Conservation (phyloP, 2,113 vertebrate species). For the Megaceryle maxima region DNA sequence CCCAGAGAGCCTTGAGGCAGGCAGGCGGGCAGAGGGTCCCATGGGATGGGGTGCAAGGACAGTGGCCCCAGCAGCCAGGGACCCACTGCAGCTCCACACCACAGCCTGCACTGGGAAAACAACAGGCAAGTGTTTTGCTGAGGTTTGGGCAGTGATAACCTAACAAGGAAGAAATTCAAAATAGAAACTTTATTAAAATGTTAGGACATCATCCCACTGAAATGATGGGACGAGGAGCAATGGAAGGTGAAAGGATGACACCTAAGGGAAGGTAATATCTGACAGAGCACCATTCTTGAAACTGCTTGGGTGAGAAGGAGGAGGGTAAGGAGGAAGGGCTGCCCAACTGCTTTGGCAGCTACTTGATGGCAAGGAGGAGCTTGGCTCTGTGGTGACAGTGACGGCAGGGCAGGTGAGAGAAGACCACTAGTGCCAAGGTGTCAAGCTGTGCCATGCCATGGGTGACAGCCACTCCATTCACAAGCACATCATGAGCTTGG, state of each 20-base stretch:
- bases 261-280: neutral
- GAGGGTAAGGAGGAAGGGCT: neutral
- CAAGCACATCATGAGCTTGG: neutral
- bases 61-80: neutral
- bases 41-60: neutral
- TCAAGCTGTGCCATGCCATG: neutral
- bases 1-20: neutral
- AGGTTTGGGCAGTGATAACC: neutral
- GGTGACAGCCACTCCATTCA: neutral
- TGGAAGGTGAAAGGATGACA: neutral
- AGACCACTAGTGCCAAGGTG: neutral
- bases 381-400: neutral
- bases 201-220: neutral
- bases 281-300: neutral
- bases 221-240: neutral
- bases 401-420: neutral
- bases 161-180: neutral
- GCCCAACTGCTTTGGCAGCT: rapidly evolving
- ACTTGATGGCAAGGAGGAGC: neutral
- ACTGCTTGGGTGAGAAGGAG: neutral
- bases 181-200: neutral
- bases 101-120: neutral
- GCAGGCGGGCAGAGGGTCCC: neutral
- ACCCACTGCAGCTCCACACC: rapidly evolving
- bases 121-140: neutral